Base-by-base conservation (phyloP, 2,888 invertebrate genomes). In the Macrophya alboannulata region DNA sequence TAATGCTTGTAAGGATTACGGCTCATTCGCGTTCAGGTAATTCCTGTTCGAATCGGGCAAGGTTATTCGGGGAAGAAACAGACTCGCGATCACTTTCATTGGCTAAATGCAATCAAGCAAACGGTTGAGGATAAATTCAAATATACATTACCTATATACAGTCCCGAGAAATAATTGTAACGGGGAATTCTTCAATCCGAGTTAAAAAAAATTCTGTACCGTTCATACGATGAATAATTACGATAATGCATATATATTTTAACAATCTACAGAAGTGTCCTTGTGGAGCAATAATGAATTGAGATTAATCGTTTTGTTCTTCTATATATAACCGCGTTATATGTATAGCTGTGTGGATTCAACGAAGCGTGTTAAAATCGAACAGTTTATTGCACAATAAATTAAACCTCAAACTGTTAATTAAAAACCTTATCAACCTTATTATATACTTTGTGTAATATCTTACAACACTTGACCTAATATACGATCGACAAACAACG, bases 391-490 rank as follows among this genome's bases (percentile, higher is more conserved):
- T 62, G 8, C 81, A 62, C 62, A 81, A 81, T 81, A 55, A 51
- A 51, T 55, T 43, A 43, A n/a, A 81, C 77, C 77, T 77, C 51
- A 45, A 81, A 81, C 62, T 81, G 43, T 81, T 62, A 59, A 81
- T 81, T 81, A 43, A 81, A 81, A 81, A 62, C n/a, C 25, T 81
- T 51, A 68, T 68, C 68, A 68, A 68, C 68, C 37, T 55, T 21
- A 48, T 37, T 37, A 45, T 21, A 48, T 9, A 51, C 25, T 62
- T 62, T 81, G 31, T 51, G 81, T 81, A 81, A 81, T 43, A 45
- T 45, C n/a, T 81, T 81, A 62, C 81, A 40, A 81, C 81, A 81
- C 62, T 43, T 81, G 62, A 77, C 77, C 77, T 17, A 55, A 55
- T 77, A 55, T 77, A 77, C 51, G n/a, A 77, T 77, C 48, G 8